Percentiles rank a stretch among this genome's conserved stretches.
Evolutionary conservation across 2,888 invertebrate genomes (phyloP).

Genomic region (Rhamnusium bicolor): DNA sequence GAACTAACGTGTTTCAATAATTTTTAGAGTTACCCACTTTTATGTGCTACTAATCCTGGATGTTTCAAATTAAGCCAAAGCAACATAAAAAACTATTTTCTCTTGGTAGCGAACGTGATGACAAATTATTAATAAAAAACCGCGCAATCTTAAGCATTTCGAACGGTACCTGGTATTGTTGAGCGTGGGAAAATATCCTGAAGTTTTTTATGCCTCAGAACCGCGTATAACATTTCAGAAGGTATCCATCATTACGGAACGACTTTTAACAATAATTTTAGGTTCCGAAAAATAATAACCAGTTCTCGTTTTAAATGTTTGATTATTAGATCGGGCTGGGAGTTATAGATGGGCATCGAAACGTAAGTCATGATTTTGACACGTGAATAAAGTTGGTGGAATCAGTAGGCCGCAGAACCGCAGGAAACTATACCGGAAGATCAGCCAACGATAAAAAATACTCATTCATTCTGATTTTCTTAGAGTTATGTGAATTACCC

Average conservation of each 20-base stretch:
- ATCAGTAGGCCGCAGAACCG: slow-evolving; percentile 28
- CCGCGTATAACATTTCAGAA: slow-evolving; percentile 1
- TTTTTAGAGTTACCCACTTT: too few species aligned
- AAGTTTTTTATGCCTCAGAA: slow-evolving; percentile 40
- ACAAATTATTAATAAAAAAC: slow-evolving; percentile 44
- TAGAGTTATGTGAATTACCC: slow-evolving; percentile 20
- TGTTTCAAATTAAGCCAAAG: not conserved
- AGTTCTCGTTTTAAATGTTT: slow-evolving; percentile 11
- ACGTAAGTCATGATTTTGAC: not conserved
- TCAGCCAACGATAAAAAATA: slow-evolving; percentile 44
- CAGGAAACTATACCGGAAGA: slow-evolving; percentile 47
- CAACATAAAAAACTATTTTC: not conserved
- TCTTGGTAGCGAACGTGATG: not conserved
- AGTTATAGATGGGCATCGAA: not conserved
- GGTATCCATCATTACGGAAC: slow-evolving; percentile 13
- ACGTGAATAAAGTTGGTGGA: not conserved
- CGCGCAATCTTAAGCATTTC: slow-evolving; percentile 42
- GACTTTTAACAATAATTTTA: not conserved
- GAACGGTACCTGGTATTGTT: slow-evolving; percentile 57
- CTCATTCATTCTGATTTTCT: slow-evolving; percentile 31
- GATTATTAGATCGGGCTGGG: not conserved
- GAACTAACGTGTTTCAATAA: too few species aligned
- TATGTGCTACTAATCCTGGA: too few species aligned
- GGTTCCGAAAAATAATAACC: slow-evolving; percentile 12
- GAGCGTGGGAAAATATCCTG: slow-evolving; percentile 55